phyloP scores from a whole-genome alignment of 1,140 invertebrate species.

The Potamilus streckersoni region DNA sequence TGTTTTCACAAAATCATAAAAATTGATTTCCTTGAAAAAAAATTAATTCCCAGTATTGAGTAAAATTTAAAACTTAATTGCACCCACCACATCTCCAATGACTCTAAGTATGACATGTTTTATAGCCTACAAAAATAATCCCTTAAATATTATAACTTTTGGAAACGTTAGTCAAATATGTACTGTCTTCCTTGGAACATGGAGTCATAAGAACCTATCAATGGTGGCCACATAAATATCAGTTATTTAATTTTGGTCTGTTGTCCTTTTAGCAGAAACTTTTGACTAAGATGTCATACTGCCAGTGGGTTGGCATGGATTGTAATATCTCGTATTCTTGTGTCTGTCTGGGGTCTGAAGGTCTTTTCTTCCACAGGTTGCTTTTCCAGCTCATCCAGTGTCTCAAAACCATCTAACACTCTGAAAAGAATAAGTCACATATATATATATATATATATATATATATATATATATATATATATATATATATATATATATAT shows the following conservation, averaged over 20 bases:
- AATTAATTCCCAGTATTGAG: too few relatives aligned
- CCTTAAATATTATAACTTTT: too few relatives aligned
- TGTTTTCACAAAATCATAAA: too few relatives aligned
- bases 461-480: not conserved
- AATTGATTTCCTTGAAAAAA: too few relatives aligned
- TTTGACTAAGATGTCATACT: slow-evolving; percentile 17
- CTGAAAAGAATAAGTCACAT: slow-evolving; percentile 73
- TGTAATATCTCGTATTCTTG: slow-evolving; percentile 86
- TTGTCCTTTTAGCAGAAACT: slow-evolving; percentile 6
- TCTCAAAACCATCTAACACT: slow-evolving; percentile 97
- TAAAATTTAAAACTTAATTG: too few relatives aligned
- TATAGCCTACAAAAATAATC: too few relatives aligned
- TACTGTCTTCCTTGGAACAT: too few relatives aligned
- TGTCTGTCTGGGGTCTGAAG: slow-evolving; percentile 86
- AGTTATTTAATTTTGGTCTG: not conserved
- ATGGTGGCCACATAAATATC: not conserved
- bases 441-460: not conserved
- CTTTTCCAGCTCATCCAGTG: slow-evolving; percentile 96
- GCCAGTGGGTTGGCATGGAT: slow-evolving; percentile 98
- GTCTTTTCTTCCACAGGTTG: slow-evolving; percentile 94
- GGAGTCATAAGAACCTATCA: not conserved
- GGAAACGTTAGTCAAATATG: too few relatives aligned
- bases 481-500: not conserved
- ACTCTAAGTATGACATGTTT: too few relatives aligned
- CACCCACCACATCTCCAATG: too few relatives aligned